phyloP scores from a whole-genome alignment of 2,888 invertebrate species.

The Sialis lutaria region DNA sequence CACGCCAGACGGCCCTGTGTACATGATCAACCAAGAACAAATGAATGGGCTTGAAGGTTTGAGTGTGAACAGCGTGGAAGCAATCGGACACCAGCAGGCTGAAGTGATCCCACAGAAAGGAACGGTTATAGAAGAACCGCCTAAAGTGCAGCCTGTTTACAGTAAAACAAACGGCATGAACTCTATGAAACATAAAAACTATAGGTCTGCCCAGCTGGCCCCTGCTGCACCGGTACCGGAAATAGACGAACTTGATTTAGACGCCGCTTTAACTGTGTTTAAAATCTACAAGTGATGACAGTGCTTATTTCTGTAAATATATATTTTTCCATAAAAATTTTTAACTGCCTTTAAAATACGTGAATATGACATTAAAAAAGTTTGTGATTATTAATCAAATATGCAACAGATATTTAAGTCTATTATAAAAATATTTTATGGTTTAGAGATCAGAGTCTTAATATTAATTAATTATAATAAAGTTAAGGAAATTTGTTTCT shows the following conservation, averaged over 20 bases:
- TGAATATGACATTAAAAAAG: no score
- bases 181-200: background rate
- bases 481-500: no score
- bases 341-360: no score
- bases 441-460: no score
- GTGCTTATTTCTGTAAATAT: no score
- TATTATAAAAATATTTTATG: no score
- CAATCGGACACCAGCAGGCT: background rate
- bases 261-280: slow-evolving; percentile 4
- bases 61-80: background rate
- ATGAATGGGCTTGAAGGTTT: background rate
- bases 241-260: slow-evolving; percentile 3
- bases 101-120: slow-evolving; percentile 1
- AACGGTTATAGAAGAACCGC: slow-evolving; percentile 3
- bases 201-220: background rate
- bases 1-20: slow-evolving; percentile 1
- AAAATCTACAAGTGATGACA: slow-evolving; percentile 5
- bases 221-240: background rate
- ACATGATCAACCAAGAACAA: background rate
- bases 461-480: no score
- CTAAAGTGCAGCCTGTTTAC: background rate
- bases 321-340: no score
- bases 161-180: slow-evolving; percentile 1
- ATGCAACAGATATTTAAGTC: no score
- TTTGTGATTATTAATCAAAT: no score